Conservation (phyloP, 2,113 vertebrate genomes). For the Chloroceryle aenea region DNA sequence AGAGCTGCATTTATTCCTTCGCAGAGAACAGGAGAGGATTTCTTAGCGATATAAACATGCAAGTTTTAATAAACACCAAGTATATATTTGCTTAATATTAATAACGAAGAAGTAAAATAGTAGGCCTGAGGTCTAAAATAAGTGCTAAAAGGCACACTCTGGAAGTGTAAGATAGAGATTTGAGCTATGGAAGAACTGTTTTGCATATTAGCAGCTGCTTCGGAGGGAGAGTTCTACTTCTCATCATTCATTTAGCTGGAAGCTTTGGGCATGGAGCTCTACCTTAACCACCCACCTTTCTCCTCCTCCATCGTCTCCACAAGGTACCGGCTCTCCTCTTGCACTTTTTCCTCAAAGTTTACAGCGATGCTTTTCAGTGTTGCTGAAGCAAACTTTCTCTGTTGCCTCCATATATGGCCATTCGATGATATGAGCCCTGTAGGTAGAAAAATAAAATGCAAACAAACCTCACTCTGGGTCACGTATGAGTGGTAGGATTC, state of each 20-base stretch:
- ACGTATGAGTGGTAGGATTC: not conserved
- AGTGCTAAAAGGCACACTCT: not conserved
- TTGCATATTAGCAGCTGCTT: not conserved
- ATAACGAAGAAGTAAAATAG: not conserved
- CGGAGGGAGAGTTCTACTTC: not conserved
- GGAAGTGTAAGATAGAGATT: not conserved
- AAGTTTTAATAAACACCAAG: not conserved
- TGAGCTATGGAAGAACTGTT: not conserved
- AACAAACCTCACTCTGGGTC: not conserved
- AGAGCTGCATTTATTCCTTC: not conserved
- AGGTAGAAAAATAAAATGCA: not conserved
- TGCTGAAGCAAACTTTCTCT: slow-evolving; percentile 79
- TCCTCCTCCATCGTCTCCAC: slow-evolving; percentile 72
- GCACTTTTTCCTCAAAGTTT: slow-evolving; percentile 79
- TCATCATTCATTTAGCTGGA: not conserved
- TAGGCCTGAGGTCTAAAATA: not conserved
- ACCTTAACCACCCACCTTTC: slow-evolving; percentile 64
- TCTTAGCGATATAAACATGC: not conserved
- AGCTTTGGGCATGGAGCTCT: not conserved
- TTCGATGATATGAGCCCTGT: slow-evolving; percentile 75
- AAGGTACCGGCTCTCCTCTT: slow-evolving; percentile 80
- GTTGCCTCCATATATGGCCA: slow-evolving; percentile 77
- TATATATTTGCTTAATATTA: not conserved
- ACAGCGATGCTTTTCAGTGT: slow-evolving; percentile 81
- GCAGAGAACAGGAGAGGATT: not conserved